Evolutionary conservation across 2,113 vertebrate genomes (phyloP), one percentile per base, ranked within the genome.

Genomic region (Dissostichus mawsoni): DNA sequence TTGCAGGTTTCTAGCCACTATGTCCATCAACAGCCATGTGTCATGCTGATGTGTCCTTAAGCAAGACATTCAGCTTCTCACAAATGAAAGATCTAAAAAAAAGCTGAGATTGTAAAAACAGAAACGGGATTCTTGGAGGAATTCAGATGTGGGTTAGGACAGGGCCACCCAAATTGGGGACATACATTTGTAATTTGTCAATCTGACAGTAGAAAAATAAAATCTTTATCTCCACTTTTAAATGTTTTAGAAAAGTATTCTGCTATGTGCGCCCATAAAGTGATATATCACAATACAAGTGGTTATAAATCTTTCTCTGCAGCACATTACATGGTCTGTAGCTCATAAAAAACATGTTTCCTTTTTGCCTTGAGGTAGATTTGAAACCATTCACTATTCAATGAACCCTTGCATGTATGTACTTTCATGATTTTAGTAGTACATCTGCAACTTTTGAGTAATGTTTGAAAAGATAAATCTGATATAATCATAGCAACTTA

Each of bases 41-140:
- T 20, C 50, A 58, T 63, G 69, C 72, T 78, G 71, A 77, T 81
- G 82, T 84, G 72, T 81, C 75, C 14, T 69, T 74, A 36, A 86
- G 76, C 48, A 52, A 73, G 57, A 74, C 29, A 11, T 68, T 69
- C 23, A 45, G 44, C 71, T 36, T 58, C 23, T 53, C 36, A 52
- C 11, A 9, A 14, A 47, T 17, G 63, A 74, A 70, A 63, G 17
- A 16, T 69, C 18, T 18, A 8, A 70, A 53, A 13, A 18, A 69
- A 11, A 76, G 69, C 12, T 53, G n/a, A 64, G 55, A 66, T 11
- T 44, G 33, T 62, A 20, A 77, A 71, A 65, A 44, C 4, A 63
- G 25, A 57, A 50, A 63, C 41, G 23, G 3, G 55, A 76, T 41
- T 58, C 20, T 64, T 58, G 23, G 29, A 65, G 44, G 36, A 59